These are phyloP conservation scores for Paraplagusia blochii DNA, from an alignment of 2,113 vertebrate genomes.

Conservation along the genomic window DNA sequence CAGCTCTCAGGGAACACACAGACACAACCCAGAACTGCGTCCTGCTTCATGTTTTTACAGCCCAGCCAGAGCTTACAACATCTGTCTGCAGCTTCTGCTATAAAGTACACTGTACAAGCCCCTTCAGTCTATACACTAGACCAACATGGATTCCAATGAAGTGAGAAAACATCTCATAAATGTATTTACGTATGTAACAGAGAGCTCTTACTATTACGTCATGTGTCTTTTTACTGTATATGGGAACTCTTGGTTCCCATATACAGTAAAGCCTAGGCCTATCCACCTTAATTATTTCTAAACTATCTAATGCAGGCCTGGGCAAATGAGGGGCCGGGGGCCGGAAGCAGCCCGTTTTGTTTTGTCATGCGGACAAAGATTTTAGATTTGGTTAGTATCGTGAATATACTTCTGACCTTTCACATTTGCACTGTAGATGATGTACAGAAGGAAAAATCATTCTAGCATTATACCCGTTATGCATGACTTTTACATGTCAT, in stretches of 20 bases:
- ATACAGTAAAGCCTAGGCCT: background rate
- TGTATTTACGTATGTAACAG: conserved; percentile 3
- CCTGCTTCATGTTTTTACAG: conserved; percentile 39
- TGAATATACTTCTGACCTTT: too few species aligned
- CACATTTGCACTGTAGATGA: too few species aligned
- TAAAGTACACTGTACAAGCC: conserved; percentile 11
- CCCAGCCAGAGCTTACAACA: conserved; percentile 29
- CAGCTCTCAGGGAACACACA: conserved; percentile 18
- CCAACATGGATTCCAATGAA: conserved; percentile 5
- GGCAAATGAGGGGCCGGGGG: too few species aligned
- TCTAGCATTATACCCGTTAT: too few species aligned
- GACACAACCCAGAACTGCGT: conserved; percentile 42
- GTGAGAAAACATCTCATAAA: conserved; percentile 16
- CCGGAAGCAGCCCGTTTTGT: too few species aligned
- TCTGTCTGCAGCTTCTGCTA: conserved; percentile 15
- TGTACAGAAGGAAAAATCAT: too few species aligned
- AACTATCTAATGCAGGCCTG: too few species aligned
- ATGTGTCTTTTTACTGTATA: conserved; percentile 13
- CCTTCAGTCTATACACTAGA: background rate
- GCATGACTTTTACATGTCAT: too few species aligned
- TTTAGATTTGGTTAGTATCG: too few species aligned
- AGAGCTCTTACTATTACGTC: background rate
- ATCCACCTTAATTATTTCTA: conserved; percentile 5
- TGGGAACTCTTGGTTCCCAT: conserved; percentile 16
- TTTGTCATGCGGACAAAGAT: too few species aligned